A percentile compares a stretch with the other conserved stretches of the same genome.
Evolutionary conservation across 1,140 invertebrate species (phyloP).

Genomic region (Hylaeus anthracinus): DNA sequence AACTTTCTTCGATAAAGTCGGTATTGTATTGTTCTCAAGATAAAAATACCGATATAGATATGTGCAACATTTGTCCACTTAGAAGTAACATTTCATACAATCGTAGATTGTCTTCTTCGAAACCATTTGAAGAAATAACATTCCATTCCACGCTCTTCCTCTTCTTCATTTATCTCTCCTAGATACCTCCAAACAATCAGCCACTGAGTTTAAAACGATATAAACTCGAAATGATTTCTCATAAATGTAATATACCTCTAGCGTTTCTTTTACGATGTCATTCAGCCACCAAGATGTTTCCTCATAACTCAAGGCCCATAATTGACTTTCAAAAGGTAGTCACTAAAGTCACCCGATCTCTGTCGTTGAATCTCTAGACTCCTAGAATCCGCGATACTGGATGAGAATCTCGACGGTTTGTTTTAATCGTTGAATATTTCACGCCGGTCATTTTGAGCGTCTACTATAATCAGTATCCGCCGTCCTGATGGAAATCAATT

Average conservation of each 20-base stretch:
- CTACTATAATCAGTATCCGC: background rate
- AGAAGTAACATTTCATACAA: background rate
- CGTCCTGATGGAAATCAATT: background rate
- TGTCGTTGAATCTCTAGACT: background rate
- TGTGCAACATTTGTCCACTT: too few species aligned
- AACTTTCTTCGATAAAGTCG: too few species aligned
- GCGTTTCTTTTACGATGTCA: background rate
- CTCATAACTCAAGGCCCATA: background rate
- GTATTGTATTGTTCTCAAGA: too few species aligned
- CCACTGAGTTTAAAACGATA: too few species aligned
- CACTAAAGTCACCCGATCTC: background rate
- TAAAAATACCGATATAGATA: too few species aligned
- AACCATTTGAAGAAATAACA: background rate
- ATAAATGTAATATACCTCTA: background rate
- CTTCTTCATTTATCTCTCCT: background rate
- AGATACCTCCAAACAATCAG: background rate
- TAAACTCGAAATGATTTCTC: background rate
- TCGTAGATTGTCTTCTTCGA: background rate
- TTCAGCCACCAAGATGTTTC: constrained; percentile 2
- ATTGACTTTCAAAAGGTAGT: background rate
- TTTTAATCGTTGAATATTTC: background rate
- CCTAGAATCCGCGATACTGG: background rate
- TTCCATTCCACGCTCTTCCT: background rate
- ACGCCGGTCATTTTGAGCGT: too few species aligned
- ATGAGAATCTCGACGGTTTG: background rate